Conservation (phyloP, 2,113 vertebrate genomes). For the Verasper variegatus region DNA sequence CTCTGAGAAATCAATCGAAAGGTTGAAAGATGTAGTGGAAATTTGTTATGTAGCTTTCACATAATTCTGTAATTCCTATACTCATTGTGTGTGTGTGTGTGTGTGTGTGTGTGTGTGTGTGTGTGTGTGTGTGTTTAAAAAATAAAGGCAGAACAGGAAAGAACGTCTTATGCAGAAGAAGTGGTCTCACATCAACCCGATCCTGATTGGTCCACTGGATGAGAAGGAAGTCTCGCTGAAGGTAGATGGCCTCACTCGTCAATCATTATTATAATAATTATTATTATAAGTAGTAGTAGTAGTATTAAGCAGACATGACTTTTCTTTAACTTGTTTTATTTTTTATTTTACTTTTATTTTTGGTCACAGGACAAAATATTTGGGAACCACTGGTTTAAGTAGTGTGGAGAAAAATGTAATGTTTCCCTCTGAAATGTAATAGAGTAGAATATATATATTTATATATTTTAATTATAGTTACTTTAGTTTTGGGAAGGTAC, state of each 20-base stretch:
- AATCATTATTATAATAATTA: no score
- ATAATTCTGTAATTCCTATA: no score
- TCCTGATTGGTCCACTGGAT: conserved; percentile 89
- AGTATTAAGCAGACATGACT: no score
- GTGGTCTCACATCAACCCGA: conserved; percentile 92
- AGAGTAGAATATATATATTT: no score
- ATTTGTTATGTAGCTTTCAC: no score
- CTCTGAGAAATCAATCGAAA: no score
- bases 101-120: conserved; percentile 6
- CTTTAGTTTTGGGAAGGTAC: no score
- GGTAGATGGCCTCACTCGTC: conserved; percentile 76
- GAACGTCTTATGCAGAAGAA: conserved; percentile 86
- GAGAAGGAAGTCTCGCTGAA: conserved; percentile 90
- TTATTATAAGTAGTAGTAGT: no score
- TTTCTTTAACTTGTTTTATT: no score
- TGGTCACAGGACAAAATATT: neutral
- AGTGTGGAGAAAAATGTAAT: neutral
- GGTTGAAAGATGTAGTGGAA: no score
- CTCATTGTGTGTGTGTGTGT: conserved; percentile 5
- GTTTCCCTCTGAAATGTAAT: no score
- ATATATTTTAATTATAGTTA: no score
- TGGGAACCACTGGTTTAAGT: neutral
- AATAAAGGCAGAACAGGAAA: conserved; percentile 88
- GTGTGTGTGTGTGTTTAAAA: neutral
- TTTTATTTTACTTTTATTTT: neutral